Evolutionary conservation across 2,888 invertebrate genomes (phyloP), one percentile per base, ranked within the genome.

Genomic region (Lypha dubia): DNA sequence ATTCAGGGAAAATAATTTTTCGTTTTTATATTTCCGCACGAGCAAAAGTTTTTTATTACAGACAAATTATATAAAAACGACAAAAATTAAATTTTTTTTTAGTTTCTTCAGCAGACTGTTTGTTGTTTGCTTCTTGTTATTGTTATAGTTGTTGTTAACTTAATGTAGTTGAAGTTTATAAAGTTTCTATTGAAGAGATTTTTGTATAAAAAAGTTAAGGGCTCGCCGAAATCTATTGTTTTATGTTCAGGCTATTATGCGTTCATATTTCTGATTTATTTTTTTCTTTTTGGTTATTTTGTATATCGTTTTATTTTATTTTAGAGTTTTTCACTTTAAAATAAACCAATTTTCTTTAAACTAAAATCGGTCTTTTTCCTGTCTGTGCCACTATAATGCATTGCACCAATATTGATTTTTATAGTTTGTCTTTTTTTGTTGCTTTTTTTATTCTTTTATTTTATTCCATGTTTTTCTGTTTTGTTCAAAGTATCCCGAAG

Each of bases 401-500:
- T 86, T 86, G 68, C 71, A 82, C 60, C 70, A 41, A 70, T 84
- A 84, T 80, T 82, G 84, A 81, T 80, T 84, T 84, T 84, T 68
- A 53, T 76, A 63, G 65, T 49, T 65, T 77, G 67, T 46, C 71
- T 44, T 53, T 24, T 13, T 13, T 17, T 15, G 20, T 56, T n/a
- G 32, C 11, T 13, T 38, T 38, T 38, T 38, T 56, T 9, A 11
- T 46, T 49, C 44, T 73, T 58, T 17, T 49, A 17, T 49, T 53
- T 44, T 44, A 38, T 56, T 56, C n/a, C 56, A 62, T 56, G 24
- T 65, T 58, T 76, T 56, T 24, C 9, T 53, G 15, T 51, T 71
- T 76, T 67, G 44, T 62, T 17, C 17, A 38, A 38, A 49, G 51
- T 65, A 49, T 70, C 56, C 46, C 63, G 63, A 70, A 70, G 63